A percentile compares a stretch with the other conserved stretches of the same genome.
Evolutionary conservation across 2,888 invertebrate genomes (phyloP).

Genomic region (Schrankia costaestrigalis): DNA sequence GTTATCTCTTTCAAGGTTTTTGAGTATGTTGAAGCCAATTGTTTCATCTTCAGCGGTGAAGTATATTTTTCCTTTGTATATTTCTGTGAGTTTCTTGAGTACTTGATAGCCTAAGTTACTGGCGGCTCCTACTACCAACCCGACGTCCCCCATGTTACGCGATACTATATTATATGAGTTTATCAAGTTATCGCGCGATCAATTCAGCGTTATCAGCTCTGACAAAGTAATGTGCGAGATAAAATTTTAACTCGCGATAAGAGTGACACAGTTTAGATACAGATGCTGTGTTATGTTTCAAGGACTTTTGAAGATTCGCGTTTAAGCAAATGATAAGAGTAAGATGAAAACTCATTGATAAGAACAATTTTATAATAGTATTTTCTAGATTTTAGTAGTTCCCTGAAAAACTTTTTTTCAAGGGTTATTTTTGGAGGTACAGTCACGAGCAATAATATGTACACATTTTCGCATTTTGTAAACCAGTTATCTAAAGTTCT

Average conservation of each 20-base stretch:
- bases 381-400: too few relatives aligned
- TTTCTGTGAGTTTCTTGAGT: constrained; percentile 53
- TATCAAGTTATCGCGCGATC: constrained; percentile 67
- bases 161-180: constrained; percentile 44
- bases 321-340: constrained; percentile 1
- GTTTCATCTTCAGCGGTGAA: constrained; percentile 69
- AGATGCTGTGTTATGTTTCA: constrained; percentile 42
- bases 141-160: constrained; percentile 66
- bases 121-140: constrained; percentile 66
- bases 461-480: too few relatives aligned
- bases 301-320: not conserved
- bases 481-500: too few relatives aligned
- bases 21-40: constrained; percentile 58
- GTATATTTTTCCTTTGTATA: constrained; percentile 65
- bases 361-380: too few relatives aligned
- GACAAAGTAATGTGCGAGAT: constrained; percentile 47
- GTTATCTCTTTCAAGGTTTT: constrained; percentile 46
- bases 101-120: constrained; percentile 72
- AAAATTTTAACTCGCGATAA: constrained; percentile 32
- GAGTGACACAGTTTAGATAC: constrained; percentile 39
- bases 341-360: too few relatives aligned
- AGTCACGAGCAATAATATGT: too few relatives aligned
- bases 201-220: constrained; percentile 58
- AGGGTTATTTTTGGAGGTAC: too few relatives aligned
- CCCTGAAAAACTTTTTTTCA: too few relatives aligned